These are phyloP conservation scores for Pangasius sanitwongsei DNA, from an alignment of 2,797 vertebrate species.

Conservation along the genomic window DNA sequence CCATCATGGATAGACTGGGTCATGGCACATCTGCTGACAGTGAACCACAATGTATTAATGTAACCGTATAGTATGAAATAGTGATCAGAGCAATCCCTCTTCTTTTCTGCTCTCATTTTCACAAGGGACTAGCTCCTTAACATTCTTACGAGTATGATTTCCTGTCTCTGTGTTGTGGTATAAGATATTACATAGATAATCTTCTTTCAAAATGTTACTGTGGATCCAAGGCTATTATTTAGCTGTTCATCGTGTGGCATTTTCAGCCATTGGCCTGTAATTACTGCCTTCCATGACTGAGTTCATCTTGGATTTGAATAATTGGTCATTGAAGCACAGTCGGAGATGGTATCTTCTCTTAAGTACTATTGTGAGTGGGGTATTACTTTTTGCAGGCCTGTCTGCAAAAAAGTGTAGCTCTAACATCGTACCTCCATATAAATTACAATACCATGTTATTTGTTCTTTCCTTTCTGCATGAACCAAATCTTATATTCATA, in stretches of 20 bases:
- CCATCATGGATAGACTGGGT: not conserved
- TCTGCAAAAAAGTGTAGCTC: not conserved
- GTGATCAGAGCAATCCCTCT: constrained; percentile 24
- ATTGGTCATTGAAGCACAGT: constrained; percentile 67
- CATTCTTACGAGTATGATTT: constrained; percentile 30
- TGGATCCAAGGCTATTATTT: constrained; percentile 72
- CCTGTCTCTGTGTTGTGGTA: constrained; percentile 56
- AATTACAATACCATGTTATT: not conserved
- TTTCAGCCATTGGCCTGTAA: constrained; percentile 69
- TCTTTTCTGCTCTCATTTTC: constrained; percentile 39
- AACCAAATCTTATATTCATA: not conserved
- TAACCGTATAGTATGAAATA: too few species aligned
- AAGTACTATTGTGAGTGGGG: constrained; percentile 64
- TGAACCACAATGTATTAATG: constrained; percentile 19
- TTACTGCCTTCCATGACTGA: constrained; percentile 71
- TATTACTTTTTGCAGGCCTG: constrained; percentile 60
- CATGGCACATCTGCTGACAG: not conserved
- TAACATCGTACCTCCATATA: not conserved
- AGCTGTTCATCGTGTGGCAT: constrained; percentile 69
- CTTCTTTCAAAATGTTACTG: constrained; percentile 68
- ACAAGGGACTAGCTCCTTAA: constrained; percentile 31
- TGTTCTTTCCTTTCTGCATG: not conserved
- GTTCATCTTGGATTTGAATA: constrained; percentile 72
- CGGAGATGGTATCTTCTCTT: constrained; percentile 59
- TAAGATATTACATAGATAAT: constrained; percentile 63